A percentile compares a stretch with the other conserved stretches of the same genome.
Conservation (phyloP, 1,140 invertebrate genomes). For the Pissodes strobi region DNA sequence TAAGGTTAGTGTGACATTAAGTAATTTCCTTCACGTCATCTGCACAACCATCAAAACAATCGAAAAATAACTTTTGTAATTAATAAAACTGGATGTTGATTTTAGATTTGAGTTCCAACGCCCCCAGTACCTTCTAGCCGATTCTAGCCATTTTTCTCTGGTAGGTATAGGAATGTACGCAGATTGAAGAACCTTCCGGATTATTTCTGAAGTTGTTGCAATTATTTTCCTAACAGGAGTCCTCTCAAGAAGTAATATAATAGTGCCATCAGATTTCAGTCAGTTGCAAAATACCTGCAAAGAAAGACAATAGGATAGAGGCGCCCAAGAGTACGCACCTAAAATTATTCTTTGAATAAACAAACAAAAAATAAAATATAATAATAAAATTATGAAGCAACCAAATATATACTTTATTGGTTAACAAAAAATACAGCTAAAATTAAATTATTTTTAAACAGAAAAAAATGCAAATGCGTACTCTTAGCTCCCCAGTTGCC, state of each 20-base stretch:
- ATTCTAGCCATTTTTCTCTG: too few relatives aligned
- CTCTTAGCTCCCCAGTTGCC: too few relatives aligned
- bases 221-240: constrained; percentile 41
- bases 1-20: constrained; percentile 32
- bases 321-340: neutral
- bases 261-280: constrained; percentile 5
- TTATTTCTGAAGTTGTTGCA: too few relatives aligned
- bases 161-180: constrained; percentile 40
- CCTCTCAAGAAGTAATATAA: constrained; percentile 22
- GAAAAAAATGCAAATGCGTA: too few relatives aligned
- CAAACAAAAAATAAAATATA: neutral
- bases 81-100: too few relatives aligned
- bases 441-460: too few relatives aligned
- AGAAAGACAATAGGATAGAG: constrained; percentile 13
- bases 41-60: too few relatives aligned
- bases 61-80: constrained; percentile 48
- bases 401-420: too few relatives aligned
- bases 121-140: constrained; percentile 30
- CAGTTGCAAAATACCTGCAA: constrained; percentile 21
- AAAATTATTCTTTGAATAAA: too few relatives aligned
- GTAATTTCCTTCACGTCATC: constrained; percentile 49
- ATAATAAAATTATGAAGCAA: neutral
- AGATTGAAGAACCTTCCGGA: constrained; percentile 45
- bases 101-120: too few relatives aligned
- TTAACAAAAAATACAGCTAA: too few relatives aligned